Base-by-base conservation (phyloP, 1,140 invertebrate genomes). In the Hyles vespertilio region DNA sequence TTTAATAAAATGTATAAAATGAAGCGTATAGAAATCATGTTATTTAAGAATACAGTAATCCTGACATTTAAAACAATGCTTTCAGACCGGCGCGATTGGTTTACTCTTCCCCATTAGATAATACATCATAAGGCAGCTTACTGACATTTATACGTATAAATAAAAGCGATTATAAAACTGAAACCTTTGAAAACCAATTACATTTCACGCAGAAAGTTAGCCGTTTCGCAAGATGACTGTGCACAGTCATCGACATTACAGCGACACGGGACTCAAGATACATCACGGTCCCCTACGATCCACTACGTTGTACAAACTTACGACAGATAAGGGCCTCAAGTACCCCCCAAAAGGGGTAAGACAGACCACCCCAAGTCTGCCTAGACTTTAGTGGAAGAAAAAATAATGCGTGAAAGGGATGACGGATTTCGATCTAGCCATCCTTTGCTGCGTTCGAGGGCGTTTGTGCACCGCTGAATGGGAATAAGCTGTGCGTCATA, bases 221-320 rank as follows among this genome's bases (percentile, higher is more conserved):
- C 6, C 50, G 33, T 50, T 50, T 12, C 48, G 22, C 22, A 48
- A 48, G 11, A 54, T 44, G n/a, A 6, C 43, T 44, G 3, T 5
- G 1, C 51, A 52, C 34, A 53, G 32, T 36, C 56, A 3, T 69
- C 65, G 51, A 62, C 65, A 74, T 72, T 63, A 66, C 81, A 49
- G 75, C 70, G 54, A 72, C 83, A 77, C 65, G 60, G 72, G 65
- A 71, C 76, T 83, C 81, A 86, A 88, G 85, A 86, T 87, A 78
- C 79, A 81, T 81, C 76, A 80, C 76, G 75, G 74, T 77, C 78
- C 83, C 81, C 79, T 80, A 84, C 83, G 79, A 83, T 78, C 77
- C 81, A 85, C 83, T 86, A 84, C 79, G 73, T 78, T 88, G 81
- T 84, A 88, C 85, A 88, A 88, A 88, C 85, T 86, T 88, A 81